These are phyloP conservation scores for Dynastes maya DNA, from an alignment of 2,888 invertebrate genomes.

Conservation along the genomic window DNA sequence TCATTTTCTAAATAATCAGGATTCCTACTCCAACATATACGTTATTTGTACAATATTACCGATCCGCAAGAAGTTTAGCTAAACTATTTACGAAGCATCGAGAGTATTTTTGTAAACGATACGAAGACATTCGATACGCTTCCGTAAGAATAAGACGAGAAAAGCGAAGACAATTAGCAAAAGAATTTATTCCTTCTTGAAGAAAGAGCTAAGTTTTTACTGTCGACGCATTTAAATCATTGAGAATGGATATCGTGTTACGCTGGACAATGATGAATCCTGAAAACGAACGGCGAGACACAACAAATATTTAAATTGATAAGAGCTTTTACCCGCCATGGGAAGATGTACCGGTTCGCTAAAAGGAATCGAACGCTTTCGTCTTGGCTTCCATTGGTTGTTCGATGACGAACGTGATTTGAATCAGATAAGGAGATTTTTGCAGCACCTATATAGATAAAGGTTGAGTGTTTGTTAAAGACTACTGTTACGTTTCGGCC, in stretches of 20 bases:
- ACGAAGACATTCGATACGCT: not conserved
- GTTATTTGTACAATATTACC: too few species aligned
- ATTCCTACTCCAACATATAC: too few species aligned
- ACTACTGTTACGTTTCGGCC: not conserved
- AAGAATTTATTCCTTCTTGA: not conserved
- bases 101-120: not conserved
- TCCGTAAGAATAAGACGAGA: not conserved
- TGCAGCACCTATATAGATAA: constrained; percentile 20
- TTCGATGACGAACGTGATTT: constrained; percentile 54
- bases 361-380: constrained; percentile 52
- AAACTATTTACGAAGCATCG: not conserved
- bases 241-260: constrained; percentile 32
- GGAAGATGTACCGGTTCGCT: constrained; percentile 18
- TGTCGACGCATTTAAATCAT: constrained; percentile 21
- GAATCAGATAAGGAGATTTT: constrained; percentile 52
- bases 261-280: constrained; percentile 19
- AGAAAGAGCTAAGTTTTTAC: not conserved
- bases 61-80: too few species aligned
- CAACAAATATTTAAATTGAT: constrained; percentile 34
- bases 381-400: constrained; percentile 48
- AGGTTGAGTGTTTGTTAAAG: constrained; percentile 33
- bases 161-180: not conserved
- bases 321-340: not conserved
- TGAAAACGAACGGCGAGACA: constrained; percentile 4
- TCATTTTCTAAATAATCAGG: too few species aligned